phyloP scores from a whole-genome alignment of 1,140 invertebrate genomes.

The Leucophenga varia region DNA sequence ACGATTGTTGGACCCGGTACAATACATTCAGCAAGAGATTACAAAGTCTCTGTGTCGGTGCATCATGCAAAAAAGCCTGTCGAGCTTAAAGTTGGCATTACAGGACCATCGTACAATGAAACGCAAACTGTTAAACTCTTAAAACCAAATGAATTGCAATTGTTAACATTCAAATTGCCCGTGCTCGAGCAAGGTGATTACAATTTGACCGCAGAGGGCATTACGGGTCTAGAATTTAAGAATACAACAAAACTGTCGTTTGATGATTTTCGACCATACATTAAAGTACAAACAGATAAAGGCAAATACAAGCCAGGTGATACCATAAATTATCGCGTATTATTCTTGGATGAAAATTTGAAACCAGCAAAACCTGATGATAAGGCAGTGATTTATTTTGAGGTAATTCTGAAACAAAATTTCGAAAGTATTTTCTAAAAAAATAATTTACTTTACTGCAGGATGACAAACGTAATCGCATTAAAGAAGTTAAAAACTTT shows the following conservation, averaged over 20 bases:
- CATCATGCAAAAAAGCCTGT: slow-evolving; percentile 64
- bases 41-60: slow-evolving; percentile 76
- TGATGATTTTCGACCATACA: slow-evolving; percentile 64
- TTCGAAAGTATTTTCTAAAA: slow-evolving; percentile 70
- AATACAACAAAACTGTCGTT: slow-evolving; percentile 93
- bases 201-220: slow-evolving; percentile 71
- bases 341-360: slow-evolving; percentile 76
- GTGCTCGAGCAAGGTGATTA: slow-evolving; percentile 78
- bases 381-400: slow-evolving; percentile 59
- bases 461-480: slow-evolving; percentile 44
- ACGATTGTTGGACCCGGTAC: slow-evolving; percentile 80
- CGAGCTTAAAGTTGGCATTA: slow-evolving; percentile 70
- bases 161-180: slow-evolving; percentile 71
- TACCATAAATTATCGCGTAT: slow-evolving; percentile 80
- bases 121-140: slow-evolving; percentile 67
- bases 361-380: slow-evolving; percentile 70
- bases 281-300: slow-evolving; percentile 93
- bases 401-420: slow-evolving; percentile 71
- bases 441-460: slow-evolving; percentile 85
- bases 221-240: slow-evolving; percentile 82
- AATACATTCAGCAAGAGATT: slow-evolving; percentile 79
- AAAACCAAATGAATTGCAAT: slow-evolving; percentile 68
- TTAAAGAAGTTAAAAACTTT: slow-evolving; percentile 78
- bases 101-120: slow-evolving; percentile 70
- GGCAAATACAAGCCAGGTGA: slow-evolving; percentile 89